Conservation (phyloP, 2,797 vertebrate genomes). For the Danio aesculapii region DNA sequence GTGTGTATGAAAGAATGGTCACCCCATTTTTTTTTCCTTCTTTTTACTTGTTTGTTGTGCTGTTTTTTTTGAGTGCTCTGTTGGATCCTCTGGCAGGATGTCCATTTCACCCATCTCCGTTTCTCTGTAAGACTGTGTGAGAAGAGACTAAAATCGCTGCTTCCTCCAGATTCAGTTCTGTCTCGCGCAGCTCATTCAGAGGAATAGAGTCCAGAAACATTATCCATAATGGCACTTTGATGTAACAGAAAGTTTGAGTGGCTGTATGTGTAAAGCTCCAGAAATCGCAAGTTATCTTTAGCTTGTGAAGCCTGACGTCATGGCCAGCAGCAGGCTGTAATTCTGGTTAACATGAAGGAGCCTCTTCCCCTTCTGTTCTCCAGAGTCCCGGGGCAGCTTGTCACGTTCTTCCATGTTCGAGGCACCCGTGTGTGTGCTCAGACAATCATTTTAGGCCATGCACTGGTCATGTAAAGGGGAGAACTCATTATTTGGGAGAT, state of each 20-base stretch:
- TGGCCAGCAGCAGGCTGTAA: constrained; percentile 7
- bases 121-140: constrained; percentile 69
- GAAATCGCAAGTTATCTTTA: constrained; percentile 7
- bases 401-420: constrained; percentile 41
- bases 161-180: constrained; percentile 54
- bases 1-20: constrained; percentile 20
- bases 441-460: constrained; percentile 43
- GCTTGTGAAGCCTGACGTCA: constrained; percentile 13
- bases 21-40: constrained; percentile 19
- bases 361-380: constrained; percentile 22
- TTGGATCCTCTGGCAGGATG: constrained; percentile 64
- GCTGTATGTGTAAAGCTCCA: constrained; percentile 40
- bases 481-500: constrained; percentile 49
- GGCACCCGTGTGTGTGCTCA: constrained; percentile 41
- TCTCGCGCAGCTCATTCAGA: constrained; percentile 56
- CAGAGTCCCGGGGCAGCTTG: constrained; percentile 15
- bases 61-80: constrained; percentile 40
- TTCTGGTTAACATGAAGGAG: constrained; percentile 41
- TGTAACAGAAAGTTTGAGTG: constrained; percentile 44
- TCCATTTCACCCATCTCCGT: constrained; percentile 52
- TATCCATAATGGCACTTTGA: constrained; percentile 63
- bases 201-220: constrained; percentile 48
- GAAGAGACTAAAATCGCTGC: constrained; percentile 61
- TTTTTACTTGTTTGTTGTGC: background rate
- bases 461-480: constrained; percentile 6